Evolutionary conservation across 2,797 vertebrate genomes (phyloP).

Genomic region (Erithacus rubecula): DNA sequence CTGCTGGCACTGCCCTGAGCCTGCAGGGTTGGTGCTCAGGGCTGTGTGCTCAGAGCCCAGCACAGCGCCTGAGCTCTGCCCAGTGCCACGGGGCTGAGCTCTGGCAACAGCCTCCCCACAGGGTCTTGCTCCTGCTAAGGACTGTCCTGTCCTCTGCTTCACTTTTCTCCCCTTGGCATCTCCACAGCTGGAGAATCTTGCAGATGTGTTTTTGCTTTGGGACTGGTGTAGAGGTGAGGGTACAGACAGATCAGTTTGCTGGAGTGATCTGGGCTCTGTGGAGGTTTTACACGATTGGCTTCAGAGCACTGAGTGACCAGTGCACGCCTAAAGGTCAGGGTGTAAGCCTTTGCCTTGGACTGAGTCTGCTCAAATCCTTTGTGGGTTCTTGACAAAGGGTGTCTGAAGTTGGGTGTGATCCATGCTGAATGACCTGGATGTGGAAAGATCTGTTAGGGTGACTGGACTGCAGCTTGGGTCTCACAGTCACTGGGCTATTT

Average conservation of each 20-base stretch:
- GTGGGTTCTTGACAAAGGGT: neutral
- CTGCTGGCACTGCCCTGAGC: neutral
- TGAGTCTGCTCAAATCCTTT: neutral
- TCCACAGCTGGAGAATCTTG: neutral
- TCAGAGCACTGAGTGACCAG: neutral
- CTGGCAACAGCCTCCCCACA: rapidly evolving
- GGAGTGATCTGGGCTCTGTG: neutral
- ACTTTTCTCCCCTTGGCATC: neutral
- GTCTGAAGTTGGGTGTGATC: neutral
- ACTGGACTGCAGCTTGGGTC: neutral
- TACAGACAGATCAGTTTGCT: neutral
- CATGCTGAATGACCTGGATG: rapidly evolving
- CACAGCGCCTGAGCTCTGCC: rapidly evolving
- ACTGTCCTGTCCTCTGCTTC: neutral
- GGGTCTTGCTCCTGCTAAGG: neutral
- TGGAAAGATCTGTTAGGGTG: neutral
- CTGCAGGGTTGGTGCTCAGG: neutral
- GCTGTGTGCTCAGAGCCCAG: rapidly evolving
- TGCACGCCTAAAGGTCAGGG: rapidly evolving
- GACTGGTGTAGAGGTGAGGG: neutral
- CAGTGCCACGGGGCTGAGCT: rapidly evolving
- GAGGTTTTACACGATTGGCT: neutral
- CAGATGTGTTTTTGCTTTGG: neutral
- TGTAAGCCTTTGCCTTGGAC: neutral
- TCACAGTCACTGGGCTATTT: neutral